Conservation (phyloP, 2,797 vertebrate species). For the Muscicapa comitata region DNA sequence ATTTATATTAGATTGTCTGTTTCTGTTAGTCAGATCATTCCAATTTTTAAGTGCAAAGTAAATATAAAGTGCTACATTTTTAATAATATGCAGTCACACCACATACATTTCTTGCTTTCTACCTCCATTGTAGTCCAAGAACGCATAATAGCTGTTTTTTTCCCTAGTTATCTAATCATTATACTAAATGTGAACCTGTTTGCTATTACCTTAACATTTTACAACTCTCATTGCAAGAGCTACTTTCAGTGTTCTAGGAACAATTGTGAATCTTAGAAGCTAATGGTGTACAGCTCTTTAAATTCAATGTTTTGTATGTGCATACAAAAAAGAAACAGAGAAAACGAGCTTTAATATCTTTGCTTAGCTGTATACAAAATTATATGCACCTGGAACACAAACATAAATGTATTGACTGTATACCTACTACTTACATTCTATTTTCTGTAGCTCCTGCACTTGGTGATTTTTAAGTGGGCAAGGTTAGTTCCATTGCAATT, state of each 20-base stretch:
- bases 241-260: constrained; percentile 64
- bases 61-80: constrained; percentile 65
- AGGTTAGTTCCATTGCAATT: neutral
- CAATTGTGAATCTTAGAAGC: constrained; percentile 60
- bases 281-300: constrained; percentile 59
- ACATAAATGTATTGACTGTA: constrained; percentile 24
- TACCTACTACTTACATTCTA: neutral
- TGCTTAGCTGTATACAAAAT: constrained; percentile 50
- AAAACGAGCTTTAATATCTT: constrained; percentile 50
- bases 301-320: constrained; percentile 54
- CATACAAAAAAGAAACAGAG: constrained; percentile 42
- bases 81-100: constrained; percentile 54
- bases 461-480: neutral
- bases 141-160: constrained; percentile 71
- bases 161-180: constrained; percentile 74
- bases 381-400: constrained; percentile 34
- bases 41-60: constrained; percentile 73
- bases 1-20: constrained; percentile 63
- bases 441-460: neutral
- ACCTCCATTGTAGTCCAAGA: constrained; percentile 57
- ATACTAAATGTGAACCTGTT: constrained; percentile 60
- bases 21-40: constrained; percentile 69
- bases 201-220: constrained; percentile 68
- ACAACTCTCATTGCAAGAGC: constrained; percentile 67
- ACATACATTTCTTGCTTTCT: constrained; percentile 61